Evolutionary conservation across 2,797 vertebrate genomes (phyloP).

Genomic region (Mallotus villosus): DNA sequence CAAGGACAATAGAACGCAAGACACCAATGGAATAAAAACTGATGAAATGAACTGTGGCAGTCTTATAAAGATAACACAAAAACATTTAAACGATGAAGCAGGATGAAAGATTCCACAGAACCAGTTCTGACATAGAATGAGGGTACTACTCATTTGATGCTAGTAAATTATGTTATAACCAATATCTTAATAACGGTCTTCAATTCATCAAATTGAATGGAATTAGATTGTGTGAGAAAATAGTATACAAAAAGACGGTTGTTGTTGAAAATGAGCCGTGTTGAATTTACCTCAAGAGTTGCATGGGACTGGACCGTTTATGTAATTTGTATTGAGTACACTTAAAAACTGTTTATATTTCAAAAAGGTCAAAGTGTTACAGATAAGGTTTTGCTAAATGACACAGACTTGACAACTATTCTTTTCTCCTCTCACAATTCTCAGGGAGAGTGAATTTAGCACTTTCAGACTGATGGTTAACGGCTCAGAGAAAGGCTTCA

Average conservation of each 20-base stretch:
- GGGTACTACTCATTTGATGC: background rate
- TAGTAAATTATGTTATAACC: background rate
- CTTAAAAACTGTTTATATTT: background rate
- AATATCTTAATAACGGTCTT: background rate
- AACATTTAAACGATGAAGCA: background rate
- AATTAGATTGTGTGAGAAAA: background rate
- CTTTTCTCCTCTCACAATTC: background rate
- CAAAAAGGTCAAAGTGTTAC: background rate
- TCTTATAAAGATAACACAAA: background rate
- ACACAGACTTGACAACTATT: background rate
- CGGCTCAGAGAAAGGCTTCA: conserved; percentile 74
- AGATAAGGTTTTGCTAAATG: conserved; percentile 11
- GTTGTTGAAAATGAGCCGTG: too few species aligned
- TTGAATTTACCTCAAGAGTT: too few species aligned
- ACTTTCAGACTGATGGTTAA: conserved; percentile 82
- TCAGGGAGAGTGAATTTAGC: conserved; percentile 77
- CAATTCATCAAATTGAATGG: background rate
- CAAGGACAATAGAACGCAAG: background rate
- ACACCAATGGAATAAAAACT: background rate
- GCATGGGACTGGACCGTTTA: too few species aligned
- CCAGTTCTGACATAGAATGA: background rate
- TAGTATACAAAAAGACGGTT: too few species aligned
- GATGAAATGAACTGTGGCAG: background rate
- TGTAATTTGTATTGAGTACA: too few species aligned
- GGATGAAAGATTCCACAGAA: too few species aligned